Evolutionary conservation across 2,888 invertebrate genomes (phyloP).

Genomic region (Octonoba sinensis): DNA sequence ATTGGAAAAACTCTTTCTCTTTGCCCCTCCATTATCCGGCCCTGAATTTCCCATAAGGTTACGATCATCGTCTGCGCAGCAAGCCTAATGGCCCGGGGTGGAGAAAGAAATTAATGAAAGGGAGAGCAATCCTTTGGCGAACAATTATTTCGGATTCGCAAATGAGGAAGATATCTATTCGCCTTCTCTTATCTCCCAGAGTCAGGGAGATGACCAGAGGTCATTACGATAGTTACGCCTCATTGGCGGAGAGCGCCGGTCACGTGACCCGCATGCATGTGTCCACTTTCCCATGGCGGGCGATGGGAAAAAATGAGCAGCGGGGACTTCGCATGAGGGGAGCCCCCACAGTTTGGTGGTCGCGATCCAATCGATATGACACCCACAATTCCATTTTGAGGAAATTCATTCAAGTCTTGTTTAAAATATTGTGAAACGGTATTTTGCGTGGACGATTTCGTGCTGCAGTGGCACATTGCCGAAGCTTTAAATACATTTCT

Average conservation of each 20-base stretch:
- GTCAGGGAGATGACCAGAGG: constrained; percentile 64
- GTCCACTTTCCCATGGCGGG: constrained; percentile 58
- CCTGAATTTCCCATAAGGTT: constrained; percentile 53
- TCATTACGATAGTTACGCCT: constrained; percentile 62
- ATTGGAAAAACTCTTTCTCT: constrained; percentile 15
- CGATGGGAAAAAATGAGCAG: constrained; percentile 15
- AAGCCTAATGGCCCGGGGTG: constrained; percentile 26
- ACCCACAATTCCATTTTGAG: too few species aligned
- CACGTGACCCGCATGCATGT: constrained; percentile 64
- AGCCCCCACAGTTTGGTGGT: constrained; percentile 34
- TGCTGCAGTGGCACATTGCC: too few species aligned
- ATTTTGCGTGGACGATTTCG: too few species aligned
- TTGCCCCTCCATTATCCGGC: constrained; percentile 31
- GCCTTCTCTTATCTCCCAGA: constrained; percentile 51
- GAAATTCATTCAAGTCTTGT: too few species aligned
- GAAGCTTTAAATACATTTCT: too few species aligned
- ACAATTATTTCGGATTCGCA: constrained; percentile 64
- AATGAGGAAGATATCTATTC: constrained; percentile 60
- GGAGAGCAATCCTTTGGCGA: constrained; percentile 54
- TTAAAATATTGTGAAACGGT: too few species aligned
- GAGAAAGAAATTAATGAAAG: constrained; percentile 62
- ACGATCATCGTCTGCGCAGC: constrained; percentile 5
- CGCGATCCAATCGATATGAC: constrained; percentile 11
- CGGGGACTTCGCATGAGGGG: constrained; percentile 5
- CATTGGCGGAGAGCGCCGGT: constrained; percentile 48